Conservation (phyloP, 2,113 vertebrate species). For the Corvus moneduloides region DNA sequence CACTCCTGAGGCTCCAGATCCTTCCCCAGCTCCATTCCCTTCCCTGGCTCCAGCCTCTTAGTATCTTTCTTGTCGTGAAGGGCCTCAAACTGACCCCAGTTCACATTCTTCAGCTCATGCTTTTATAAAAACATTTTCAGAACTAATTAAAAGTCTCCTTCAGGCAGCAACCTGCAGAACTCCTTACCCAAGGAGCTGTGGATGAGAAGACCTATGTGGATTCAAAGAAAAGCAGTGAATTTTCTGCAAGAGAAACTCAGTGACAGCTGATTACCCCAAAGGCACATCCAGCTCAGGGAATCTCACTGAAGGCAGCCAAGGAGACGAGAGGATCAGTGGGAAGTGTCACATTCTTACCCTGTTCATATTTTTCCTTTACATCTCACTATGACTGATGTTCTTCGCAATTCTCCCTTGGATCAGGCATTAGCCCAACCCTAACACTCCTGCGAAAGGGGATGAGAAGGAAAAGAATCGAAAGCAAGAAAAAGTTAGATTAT, state of each 20-base stretch:
- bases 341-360: neutral
- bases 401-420: neutral
- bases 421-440: neutral
- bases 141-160: neutral
- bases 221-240: neutral
- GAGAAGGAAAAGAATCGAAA: neutral
- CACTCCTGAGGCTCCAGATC: fast-evolving
- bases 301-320: neutral
- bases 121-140: neutral
- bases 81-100: neutral
- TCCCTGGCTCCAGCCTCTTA: neutral
- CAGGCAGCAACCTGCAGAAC: neutral
- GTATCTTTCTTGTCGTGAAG: fast-evolving
- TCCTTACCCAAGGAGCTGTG: neutral
- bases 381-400: neutral
- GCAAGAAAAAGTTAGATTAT: neutral
- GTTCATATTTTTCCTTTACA: neutral
- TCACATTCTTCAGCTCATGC: neutral
- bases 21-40: neutral
- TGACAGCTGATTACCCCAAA: neutral
- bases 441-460: neutral
- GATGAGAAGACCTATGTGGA: neutral
- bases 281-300: neutral
- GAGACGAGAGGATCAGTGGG: neutral
- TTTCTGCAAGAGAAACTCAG: neutral